Evolutionary conservation across 2,888 invertebrate species (phyloP), one percentile per base, ranked within the genome.

Genomic region (Archips xylosteana): DNA sequence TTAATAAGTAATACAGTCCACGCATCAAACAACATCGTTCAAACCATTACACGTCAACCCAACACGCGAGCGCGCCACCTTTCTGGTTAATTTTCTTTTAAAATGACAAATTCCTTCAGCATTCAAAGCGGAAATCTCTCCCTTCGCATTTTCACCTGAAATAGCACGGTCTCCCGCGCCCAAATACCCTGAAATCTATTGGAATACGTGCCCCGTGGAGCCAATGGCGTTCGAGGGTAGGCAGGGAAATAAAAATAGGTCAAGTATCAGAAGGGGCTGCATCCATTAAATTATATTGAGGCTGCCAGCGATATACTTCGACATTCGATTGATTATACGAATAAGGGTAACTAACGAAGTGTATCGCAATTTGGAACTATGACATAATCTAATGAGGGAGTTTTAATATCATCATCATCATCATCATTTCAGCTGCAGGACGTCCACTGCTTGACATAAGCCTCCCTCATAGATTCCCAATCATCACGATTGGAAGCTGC

Each of bases 161-260:
- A 45, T 45, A 59, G 60, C 60, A 8, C 39, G 62, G 39, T 15
- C 15, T 10, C 15, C 15, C 15, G 61, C 13, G 63, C 63, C 63
- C 12, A 42, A 10, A 8, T 45, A 5, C 9, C 9, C 2, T 32
- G 2, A 45, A 12, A n/a, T 32, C 13, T 47, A 63, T 32, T 32
- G 15, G 12, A 32, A 32, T 32, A 4, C 4, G 45, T 23, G 63
- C 2, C 15, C 45, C 2, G 45, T 13, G 63, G 63, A 63, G 63
- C 45, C 47, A 2, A 4, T 2, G 63, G 63, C 63, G 23, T 15
- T 63, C 8, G 9, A 51, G 23, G 13, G 32, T 8, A 13, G 45
- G 32, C 13, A 32, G 9, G 63, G 49, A 60, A 60, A 60, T 64
- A 49, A 49, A 64, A 64, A 64, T 64, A n/a, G 63, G 63, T 64